Evolutionary conservation across 2,888 invertebrate genomes (phyloP), one percentile per base, ranked within the genome.

Genomic region (Adineta ricciae): DNA sequence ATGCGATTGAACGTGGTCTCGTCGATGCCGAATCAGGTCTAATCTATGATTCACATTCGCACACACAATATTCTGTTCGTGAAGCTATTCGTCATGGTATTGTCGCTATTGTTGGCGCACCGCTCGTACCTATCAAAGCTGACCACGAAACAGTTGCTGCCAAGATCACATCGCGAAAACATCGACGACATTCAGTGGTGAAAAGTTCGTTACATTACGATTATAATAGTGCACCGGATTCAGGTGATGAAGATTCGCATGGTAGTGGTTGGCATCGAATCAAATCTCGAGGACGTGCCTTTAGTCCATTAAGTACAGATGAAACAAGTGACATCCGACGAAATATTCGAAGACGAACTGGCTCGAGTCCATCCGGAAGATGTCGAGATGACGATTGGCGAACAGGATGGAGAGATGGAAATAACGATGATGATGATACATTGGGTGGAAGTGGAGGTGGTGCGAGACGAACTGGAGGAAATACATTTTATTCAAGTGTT

Each of bases 21-120:
- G 52, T 85, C 14, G 85, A 85, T 72, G n/a, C n/a, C 32, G 84
- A 84, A 54, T 82, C 82, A 36, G 86, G 86, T 41, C 56, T 86
- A 78, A 78, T 86, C 21, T 84, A 84, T 38, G 84, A 86, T 82
- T 82, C 86, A 36, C 82, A 83, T 54, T 36, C 56, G 2, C 36
- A 56, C 41, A 50, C 64, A 19, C 72, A 82, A 36, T 72, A 84
- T 82, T 84, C 82, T 52, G 84, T 86, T 46, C 84, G 84, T 49
- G 86, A 86, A 46, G 86, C 86, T 19, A 83, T 86, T 14, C 84
- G 84, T 32, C 41, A 82, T n/a, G 86, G 86, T 27, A 83, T 86
- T 64, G 73, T 86, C 38, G 64, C 83, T 24, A 72, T 86, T 19
- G 84, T 82, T 36, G 86, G 86, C n/a, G 86, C 86, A 50, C 86